Base-by-base conservation (phyloP, 1,140 invertebrate species). In the Anastrepha ludens region DNA sequence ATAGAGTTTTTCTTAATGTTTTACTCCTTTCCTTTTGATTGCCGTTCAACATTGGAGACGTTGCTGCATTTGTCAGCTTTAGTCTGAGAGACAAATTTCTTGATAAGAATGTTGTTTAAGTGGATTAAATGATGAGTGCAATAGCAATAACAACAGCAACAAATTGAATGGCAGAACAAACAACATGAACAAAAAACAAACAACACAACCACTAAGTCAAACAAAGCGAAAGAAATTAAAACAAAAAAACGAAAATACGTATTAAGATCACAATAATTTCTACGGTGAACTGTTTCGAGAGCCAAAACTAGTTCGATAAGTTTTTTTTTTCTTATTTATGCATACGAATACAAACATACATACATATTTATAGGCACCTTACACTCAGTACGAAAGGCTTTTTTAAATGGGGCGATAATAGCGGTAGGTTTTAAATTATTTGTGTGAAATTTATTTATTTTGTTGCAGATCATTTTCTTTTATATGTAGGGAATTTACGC, bases 211-310 rank as follows among this genome's bases (percentile, higher is more conserved):
- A 50, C n/a, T 55, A 55, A 8, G 9, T 62, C n/a, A 55, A 81
- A 15, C 41, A 13, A 70, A 13, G 9, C 17, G 44, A 3, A 41
- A 29, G 7, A 55, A 81, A 81, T 55, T n/a, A 17, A n/a, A 74
- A 50, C n/a, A 44, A 3, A 70, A 74, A 74, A 74, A 41, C n/a
- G 11, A 81, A 81, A 81, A 81, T 11, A 81, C 20, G 47, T 20
- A 55, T 81, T 81, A 81, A 81, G 74, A 81, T 81, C 74, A 81
- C 74, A 81, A 81, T 81, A 81, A 81, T 81, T 81, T 81, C 74
- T 55, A 55, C 47, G 47, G n/a, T 81, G 11, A 74, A 47, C 17
- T 74, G 67, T 47, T 74, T 74, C 11, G 13, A 44, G 13, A 47
- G 44, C 41, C 41, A 39, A 44, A 39, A 74, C 17, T 74, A 74